Evolutionary conservation across 2,888 invertebrate species (phyloP).

Genomic region (Scaptomyza flava): DNA sequence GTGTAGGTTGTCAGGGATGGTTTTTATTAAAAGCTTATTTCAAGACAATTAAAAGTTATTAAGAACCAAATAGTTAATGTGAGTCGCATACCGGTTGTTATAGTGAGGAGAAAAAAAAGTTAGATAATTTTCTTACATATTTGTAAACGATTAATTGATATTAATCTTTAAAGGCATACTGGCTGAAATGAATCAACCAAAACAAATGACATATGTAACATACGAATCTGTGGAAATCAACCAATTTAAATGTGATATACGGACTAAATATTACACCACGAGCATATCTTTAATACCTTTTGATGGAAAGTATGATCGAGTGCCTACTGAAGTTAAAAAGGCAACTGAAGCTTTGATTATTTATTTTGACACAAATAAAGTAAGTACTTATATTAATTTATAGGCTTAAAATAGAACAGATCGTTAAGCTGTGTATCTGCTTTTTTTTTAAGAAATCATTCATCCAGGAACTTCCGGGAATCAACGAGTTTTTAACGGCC

Average conservation of each 20-base stretch:
- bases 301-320: constrained; percentile 52
- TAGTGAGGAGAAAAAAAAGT: background rate
- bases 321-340: constrained; percentile 52
- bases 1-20: background rate
- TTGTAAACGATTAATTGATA: background rate
- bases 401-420: background rate
- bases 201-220: constrained; percentile 14
- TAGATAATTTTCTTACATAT: background rate
- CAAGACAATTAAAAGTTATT: background rate
- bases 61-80: background rate
- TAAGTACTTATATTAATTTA: constrained; percentile 16
- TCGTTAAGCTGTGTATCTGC: no score
- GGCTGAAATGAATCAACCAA: constrained; percentile 43
- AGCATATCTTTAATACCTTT: constrained; percentile 57
- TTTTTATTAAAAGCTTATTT: background rate
- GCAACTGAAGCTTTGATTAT: constrained; percentile 59
- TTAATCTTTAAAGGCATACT: constrained; percentile 37
- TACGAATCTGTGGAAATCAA: constrained; percentile 25
- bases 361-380: constrained; percentile 60
- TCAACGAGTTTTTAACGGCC: constrained; percentile 44
- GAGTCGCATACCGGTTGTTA: background rate
- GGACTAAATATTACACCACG: constrained; percentile 59
- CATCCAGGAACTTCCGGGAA: constrained; percentile 42
- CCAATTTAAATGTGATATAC: constrained; percentile 57
- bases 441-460: constrained; percentile 48